Conservation (phyloP, 2,888 invertebrate genomes). For the Adela reaumurella region DNA sequence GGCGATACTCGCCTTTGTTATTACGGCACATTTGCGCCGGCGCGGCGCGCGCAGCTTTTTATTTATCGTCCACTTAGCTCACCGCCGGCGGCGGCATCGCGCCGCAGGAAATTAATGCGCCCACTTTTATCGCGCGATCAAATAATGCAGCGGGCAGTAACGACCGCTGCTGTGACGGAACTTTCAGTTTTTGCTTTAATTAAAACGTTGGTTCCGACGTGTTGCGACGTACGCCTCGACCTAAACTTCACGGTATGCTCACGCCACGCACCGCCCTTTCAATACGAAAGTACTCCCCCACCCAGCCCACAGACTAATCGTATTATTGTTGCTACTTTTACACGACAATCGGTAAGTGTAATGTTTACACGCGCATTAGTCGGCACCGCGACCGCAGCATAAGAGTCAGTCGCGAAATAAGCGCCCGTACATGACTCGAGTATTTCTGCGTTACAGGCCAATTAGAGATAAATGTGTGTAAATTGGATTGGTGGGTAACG, state of each 20-base stretch:
- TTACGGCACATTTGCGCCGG: not conserved
- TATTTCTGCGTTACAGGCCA: not conserved
- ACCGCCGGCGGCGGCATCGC: not conserved
- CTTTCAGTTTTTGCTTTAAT: too few species aligned
- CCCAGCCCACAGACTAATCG: too few species aligned
- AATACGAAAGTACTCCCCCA: too few species aligned
- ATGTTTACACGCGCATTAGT: too few species aligned
- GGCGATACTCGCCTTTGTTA: not conserved
- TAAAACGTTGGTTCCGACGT: too few species aligned
- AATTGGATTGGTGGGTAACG: not conserved
- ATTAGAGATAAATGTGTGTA: not conserved
- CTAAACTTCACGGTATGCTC: too few species aligned
- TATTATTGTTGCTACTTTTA: too few species aligned
- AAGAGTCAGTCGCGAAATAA: too few species aligned
- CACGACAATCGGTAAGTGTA: too few species aligned
- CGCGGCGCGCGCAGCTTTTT: not conserved
- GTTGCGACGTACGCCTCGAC: too few species aligned
- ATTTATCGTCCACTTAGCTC: not conserved
- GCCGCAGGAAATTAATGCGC: not conserved
- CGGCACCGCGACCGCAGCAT: too few species aligned
- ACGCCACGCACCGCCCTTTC: too few species aligned
- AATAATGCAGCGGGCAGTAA: not conserved
- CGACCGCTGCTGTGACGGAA: not conserved
- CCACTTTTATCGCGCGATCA: not conserved
- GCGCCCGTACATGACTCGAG: not conserved